Evolutionary conservation across 2,113 vertebrate species (phyloP).

Genomic region (Alligator sinensis): DNA sequence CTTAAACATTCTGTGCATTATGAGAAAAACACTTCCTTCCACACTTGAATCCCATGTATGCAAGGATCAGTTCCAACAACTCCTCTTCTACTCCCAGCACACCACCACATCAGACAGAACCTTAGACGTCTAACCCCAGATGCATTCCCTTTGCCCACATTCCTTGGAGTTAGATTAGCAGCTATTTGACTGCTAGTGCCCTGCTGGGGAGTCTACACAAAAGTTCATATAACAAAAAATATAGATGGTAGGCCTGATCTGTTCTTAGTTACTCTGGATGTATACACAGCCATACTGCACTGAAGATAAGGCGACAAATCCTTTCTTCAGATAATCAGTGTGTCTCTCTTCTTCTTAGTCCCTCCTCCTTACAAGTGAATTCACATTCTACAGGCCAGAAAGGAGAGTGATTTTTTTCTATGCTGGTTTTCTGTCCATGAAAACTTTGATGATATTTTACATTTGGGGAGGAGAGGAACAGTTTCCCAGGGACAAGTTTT

Average conservation of each 20-base stretch:
- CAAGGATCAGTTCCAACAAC: not conserved
- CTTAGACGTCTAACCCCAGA: not conserved
- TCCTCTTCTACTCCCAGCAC: not conserved
- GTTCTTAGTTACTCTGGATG: not conserved
- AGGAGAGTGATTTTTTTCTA: not conserved
- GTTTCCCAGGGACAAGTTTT: not conserved
- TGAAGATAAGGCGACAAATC: not conserved
- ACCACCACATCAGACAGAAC: not conserved
- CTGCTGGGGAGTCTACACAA: not conserved
- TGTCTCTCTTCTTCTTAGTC: not conserved
- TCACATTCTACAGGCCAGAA: not conserved
- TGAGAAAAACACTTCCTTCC: not conserved
- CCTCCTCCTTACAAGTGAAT: not conserved
- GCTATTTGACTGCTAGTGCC: not conserved
- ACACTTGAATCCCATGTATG: not conserved
- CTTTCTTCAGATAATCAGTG: not conserved
- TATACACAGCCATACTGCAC: not conserved
- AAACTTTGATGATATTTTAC: slow-evolving; percentile 17
- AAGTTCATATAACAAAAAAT: not conserved
- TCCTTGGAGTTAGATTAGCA: not conserved
- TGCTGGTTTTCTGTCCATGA: not conserved
- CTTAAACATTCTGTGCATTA: not conserved
- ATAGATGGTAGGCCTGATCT: accelerated
- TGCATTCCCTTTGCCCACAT: not conserved
- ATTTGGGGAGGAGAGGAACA: not conserved